Percentiles rank a stretch among this genome's conserved stretches.
phyloP scores from a whole-genome alignment of 2,113 vertebrate genomes.

The Rhinopomastus cyanomelas region DNA sequence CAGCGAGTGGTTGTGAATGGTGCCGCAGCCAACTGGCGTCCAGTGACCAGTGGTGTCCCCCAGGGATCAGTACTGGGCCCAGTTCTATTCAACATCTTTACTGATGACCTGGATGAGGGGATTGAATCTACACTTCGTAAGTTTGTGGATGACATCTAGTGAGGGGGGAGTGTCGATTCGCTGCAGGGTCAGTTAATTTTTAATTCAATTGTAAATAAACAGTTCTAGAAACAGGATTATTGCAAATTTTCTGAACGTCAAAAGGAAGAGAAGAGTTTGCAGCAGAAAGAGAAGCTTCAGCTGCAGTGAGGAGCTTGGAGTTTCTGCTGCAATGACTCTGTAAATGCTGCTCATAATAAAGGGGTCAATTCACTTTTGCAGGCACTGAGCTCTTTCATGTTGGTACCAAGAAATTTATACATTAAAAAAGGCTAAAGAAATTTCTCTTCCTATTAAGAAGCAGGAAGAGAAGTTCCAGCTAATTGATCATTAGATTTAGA shows the following conservation, averaged over 20 bases:
- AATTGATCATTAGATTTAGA: slow-evolving; percentile 39
- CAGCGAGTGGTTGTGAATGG: too few relatives aligned
- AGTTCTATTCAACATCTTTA: too few relatives aligned
- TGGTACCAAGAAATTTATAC: not conserved
- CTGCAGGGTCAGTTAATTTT: slow-evolving; percentile 19
- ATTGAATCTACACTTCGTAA: too few relatives aligned
- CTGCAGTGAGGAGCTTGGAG: not conserved
- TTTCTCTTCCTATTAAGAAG: slow-evolving; percentile 21
- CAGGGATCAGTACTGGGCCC: too few relatives aligned
- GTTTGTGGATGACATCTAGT: too few relatives aligned
- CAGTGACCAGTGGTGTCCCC: too few relatives aligned
- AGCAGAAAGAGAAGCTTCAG: not conserved
- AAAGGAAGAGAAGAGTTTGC: not conserved
- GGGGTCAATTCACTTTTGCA: not conserved
- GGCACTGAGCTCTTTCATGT: not conserved
- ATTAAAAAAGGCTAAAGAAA: slow-evolving; percentile 27
- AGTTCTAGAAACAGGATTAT: not conserved
- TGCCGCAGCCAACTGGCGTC: too few relatives aligned
- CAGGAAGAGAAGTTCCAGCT: slow-evolving; percentile 32
- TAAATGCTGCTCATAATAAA: not conserved
- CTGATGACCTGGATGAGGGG: too few relatives aligned
- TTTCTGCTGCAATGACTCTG: not conserved
- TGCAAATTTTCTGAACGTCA: not conserved
- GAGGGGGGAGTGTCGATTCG: too few relatives aligned
- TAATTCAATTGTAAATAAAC: slow-evolving; percentile 33